phyloP scores from a whole-genome alignment of 2,797 vertebrate genomes.

The Enteromius argenteus region DNA sequence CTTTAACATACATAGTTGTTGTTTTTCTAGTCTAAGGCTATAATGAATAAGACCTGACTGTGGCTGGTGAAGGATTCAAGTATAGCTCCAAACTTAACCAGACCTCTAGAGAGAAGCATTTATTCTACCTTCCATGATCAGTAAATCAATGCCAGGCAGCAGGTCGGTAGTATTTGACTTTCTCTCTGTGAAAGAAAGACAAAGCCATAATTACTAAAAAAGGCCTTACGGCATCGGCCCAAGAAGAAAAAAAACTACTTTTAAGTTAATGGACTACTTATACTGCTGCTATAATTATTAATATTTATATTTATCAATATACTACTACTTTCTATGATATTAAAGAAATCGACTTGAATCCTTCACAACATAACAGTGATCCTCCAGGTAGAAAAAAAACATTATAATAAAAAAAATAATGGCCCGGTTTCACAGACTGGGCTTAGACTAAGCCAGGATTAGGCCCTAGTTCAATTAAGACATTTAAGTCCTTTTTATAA shows the following conservation, averaged over 20 bases:
- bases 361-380: slow-evolving; percentile 30
- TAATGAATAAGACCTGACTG: neutral
- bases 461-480: too few species aligned
- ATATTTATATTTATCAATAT: neutral
- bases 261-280: neutral
- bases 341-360: slow-evolving; percentile 2
- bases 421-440: too few species aligned
- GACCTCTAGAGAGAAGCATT: slow-evolving; percentile 47
- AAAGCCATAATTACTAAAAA: slow-evolving; percentile 80
- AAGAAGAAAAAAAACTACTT: slow-evolving; percentile 23
- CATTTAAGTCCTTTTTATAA: too few species aligned
- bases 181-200: slow-evolving; percentile 87
- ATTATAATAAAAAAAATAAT: neutral
- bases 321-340: neutral
- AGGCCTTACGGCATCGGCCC: slow-evolving; percentile 45
- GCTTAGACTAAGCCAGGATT: too few species aligned
- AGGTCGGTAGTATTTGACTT: slow-evolving; percentile 91
- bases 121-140: slow-evolving; percentile 91
- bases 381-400: neutral
- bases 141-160: slow-evolving; percentile 95
- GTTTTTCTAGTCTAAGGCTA: neutral
- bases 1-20: neutral
- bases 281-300: slow-evolving; percentile 1
- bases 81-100: slow-evolving; percentile 5
- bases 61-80: slow-evolving; percentile 34